phyloP scores from a whole-genome alignment of 2,888 invertebrate genomes.

The Sphecodes monilicornis region DNA sequence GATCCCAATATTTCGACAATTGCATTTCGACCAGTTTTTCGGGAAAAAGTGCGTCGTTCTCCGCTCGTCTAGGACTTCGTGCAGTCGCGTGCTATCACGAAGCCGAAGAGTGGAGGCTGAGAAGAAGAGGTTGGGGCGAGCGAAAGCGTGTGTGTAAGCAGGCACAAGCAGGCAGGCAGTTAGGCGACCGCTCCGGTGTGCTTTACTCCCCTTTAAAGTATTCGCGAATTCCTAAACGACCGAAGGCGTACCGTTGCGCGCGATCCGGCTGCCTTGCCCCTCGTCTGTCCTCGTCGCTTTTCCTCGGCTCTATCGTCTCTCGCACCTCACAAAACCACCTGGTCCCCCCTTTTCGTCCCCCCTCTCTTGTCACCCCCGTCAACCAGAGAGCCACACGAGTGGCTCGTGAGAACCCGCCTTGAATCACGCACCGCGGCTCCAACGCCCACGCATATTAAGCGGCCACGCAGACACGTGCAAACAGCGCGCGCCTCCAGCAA shows the following conservation, averaged over 20 bases:
- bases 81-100: slow-evolving; percentile 20
- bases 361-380: slow-evolving; percentile 5
- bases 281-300: slow-evolving; percentile 46
- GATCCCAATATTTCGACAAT: too few species aligned
- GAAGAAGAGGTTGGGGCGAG: not conserved
- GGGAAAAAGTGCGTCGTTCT: too few species aligned
- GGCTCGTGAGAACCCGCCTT: slow-evolving; percentile 81
- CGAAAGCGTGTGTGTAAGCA: not conserved
- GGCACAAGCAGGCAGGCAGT: not conserved
- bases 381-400: slow-evolving; percentile 29
- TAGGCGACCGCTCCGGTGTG: slow-evolving; percentile 4
- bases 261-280: slow-evolving; percentile 35
- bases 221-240: slow-evolving; percentile 70
- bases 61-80: not conserved
- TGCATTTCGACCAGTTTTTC: too few species aligned
- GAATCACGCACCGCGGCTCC: slow-evolving; percentile 79
- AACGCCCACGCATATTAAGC: slow-evolving; percentile 82
- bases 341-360: slow-evolving; percentile 29
- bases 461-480: slow-evolving; percentile 41
- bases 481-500: slow-evolving; percentile 59
- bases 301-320: slow-evolving; percentile 24
- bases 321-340: slow-evolving; percentile 11
- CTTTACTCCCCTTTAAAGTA: slow-evolving; percentile 69
- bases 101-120: not conserved
- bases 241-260: slow-evolving; percentile 68